Conservation (phyloP, 2,113 vertebrate genomes). For the Chamaea fasciata region DNA sequence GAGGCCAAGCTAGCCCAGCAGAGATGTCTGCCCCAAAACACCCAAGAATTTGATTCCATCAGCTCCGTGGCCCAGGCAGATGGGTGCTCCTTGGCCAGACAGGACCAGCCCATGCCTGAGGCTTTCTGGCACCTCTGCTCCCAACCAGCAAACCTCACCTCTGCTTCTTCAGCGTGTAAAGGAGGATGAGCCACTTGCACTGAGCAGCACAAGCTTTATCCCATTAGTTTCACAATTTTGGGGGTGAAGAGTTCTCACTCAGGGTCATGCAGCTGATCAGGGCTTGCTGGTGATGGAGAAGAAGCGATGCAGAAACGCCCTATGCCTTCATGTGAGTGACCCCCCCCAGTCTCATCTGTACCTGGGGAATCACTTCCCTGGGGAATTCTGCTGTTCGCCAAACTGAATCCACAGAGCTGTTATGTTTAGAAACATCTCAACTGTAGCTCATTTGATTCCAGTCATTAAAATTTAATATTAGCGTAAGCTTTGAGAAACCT, state of each 20-base stretch:
- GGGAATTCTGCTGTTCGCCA: background rate
- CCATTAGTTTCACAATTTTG: fast-evolving
- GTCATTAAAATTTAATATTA: slow-evolving; percentile 48
- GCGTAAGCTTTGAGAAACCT: background rate
- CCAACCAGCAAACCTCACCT: background rate
- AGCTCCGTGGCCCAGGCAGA: background rate
- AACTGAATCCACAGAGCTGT: background rate
- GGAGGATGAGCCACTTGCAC: background rate
- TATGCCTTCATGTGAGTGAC: fast-evolving
- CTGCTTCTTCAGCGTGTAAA: fast-evolving
- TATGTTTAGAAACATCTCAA: background rate
- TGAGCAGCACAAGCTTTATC: background rate
- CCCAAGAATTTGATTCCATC: background rate
- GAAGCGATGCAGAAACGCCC: background rate
- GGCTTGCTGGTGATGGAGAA: background rate
- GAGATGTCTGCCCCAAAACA: background rate
- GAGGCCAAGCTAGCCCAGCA: background rate
- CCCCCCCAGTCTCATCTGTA: background rate
- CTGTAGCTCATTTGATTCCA: background rate
- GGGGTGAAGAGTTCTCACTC: background rate
- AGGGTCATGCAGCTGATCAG: background rate
- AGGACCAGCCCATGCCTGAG: background rate
- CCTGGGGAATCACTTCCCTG: background rate
- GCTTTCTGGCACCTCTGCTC: background rate
- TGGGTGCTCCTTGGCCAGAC: background rate